Percentiles rank a stretch among this genome's conserved stretches.
Evolutionary conservation across 23 tunicate species (phyloP).

Genomic region (Aplidium turbinatum): DNA sequence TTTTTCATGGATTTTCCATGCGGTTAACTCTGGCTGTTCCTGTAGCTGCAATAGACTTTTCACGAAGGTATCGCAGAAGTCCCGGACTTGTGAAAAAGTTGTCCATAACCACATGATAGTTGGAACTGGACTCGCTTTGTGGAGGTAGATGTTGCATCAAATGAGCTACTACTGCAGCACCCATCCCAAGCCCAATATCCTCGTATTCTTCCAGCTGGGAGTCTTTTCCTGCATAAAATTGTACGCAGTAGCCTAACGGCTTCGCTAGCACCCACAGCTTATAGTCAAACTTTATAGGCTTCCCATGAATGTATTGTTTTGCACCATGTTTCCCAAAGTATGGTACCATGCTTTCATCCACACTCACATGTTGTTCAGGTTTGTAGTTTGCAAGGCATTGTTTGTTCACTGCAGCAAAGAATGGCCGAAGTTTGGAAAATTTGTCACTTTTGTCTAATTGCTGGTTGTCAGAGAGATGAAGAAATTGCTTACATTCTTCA

Average conservation of each 20-base stretch:
- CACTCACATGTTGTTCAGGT: slow-evolving; percentile 2
- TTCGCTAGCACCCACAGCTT: slow-evolving; percentile 6
- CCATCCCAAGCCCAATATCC: no score
- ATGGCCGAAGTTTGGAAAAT: neutral
- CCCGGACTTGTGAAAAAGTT: no score
- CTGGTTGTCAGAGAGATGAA: neutral
- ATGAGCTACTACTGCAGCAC: no score
- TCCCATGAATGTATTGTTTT: neutral
- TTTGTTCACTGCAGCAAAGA: neutral
- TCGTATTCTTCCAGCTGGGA: no score
- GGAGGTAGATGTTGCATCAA: no score
- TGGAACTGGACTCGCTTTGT: no score
- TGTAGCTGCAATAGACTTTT: no score
- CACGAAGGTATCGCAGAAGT: no score
- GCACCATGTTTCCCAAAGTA: slow-evolving; percentile 18
- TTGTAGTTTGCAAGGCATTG: neutral
- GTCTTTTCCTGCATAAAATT: neutral
- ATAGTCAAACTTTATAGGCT: slow-evolving; percentile 6
- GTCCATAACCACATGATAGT: no score
- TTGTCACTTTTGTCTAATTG: neutral
- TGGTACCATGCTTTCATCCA: slow-evolving; percentile 1
- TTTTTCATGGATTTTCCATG: no score
- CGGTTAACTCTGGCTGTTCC: no score
- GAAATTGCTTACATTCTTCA: neutral
- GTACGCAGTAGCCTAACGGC: neutral